Evolutionary conservation across 2,797 vertebrate species (phyloP), one percentile per base, ranked within the genome.

Genomic region (Lacerta agilis): DNA sequence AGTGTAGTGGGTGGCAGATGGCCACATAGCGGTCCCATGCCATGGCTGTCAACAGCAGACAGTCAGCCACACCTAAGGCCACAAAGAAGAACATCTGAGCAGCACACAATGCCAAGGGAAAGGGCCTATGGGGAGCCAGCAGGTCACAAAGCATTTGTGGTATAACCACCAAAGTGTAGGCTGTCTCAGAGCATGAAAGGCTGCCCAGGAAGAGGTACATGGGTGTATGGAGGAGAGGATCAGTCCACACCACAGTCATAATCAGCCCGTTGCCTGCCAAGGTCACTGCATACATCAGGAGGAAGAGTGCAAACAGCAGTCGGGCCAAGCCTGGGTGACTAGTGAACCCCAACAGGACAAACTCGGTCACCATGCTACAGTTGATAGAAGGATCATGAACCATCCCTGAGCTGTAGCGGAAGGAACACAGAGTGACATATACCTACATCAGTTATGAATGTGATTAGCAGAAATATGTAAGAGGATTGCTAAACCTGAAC

Each of bases 31-130:
- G 69, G 86, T 91, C 90, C 80, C 71, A 91, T 20, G 90, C 88
- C 94, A 88, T 89, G 3, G 87, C 89, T 0, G 84, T 86, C 73
- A 94, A 85, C 10, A 93, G 90, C 73, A 91, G 58, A 13, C 85
- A 87, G 71, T 93, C 91, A 4, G 89, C 66, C 20, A 92, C 66
- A 36, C 90, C 13, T 5, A 93, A 64, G 80, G 90, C 89, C 0
- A 88, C 88, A 72, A 92, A 88, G 87, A 91, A 90, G 43, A 87
- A 91, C 36, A 91, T 45, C 71, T 92, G 92, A 6, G 72, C 66
- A 17, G 79, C 43, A 80, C 91, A 94, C 3, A 72, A 88, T 20
- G 77, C 15, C 0, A 76, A 85, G n/a, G 92, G 89, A 76, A 93
- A 84, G 64, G 79, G 4, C 8, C 88, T 88, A 5, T 88, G 58